Percentiles rank a stretch among this genome's conserved stretches.
phyloP scores from a whole-genome alignment of 2,888 invertebrate species.

The Chymomyza caudatula region DNA sequence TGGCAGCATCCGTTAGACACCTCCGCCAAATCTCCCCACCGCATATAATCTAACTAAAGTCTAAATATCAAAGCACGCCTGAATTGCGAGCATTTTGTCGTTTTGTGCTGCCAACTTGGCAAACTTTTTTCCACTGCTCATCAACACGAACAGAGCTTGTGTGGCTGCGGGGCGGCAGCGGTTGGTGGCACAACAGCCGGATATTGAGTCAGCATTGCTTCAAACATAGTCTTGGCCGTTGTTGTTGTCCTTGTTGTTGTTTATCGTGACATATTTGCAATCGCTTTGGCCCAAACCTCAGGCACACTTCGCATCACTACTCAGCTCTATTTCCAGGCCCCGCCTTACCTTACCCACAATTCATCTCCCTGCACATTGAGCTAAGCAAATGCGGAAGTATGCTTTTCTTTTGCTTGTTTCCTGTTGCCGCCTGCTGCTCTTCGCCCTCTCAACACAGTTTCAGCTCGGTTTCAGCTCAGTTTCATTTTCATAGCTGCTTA shows the following conservation, averaged over 20 bases:
- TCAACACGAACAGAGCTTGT: too few species aligned
- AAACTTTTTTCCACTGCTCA: background rate
- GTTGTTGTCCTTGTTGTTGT: background rate
- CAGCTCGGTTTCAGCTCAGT: background rate
- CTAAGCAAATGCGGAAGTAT: slow-evolving; percentile 3
- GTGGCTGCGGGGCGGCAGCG: too few species aligned
- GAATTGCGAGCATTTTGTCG: background rate
- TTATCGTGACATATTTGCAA: background rate
- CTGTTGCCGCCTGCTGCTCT: background rate
- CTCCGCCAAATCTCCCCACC: background rate
- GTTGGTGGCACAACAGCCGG: background rate
- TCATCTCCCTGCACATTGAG: background rate
- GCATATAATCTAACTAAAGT: background rate
- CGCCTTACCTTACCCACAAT: background rate
- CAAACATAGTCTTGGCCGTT: background rate
- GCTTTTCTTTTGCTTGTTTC: background rate
- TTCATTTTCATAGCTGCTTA: background rate
- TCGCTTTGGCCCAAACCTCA: background rate
- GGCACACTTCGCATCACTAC: too few species aligned
- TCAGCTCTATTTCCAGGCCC: too few species aligned
- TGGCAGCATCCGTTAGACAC: background rate
- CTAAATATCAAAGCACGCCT: background rate
- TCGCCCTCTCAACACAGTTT: background rate
- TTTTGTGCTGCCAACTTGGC: background rate
- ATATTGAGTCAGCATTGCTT: background rate